These are phyloP conservation scores for Noctilio leporinus DNA, from an alignment of 2,113 vertebrate genomes.

Conservation along the genomic window DNA sequence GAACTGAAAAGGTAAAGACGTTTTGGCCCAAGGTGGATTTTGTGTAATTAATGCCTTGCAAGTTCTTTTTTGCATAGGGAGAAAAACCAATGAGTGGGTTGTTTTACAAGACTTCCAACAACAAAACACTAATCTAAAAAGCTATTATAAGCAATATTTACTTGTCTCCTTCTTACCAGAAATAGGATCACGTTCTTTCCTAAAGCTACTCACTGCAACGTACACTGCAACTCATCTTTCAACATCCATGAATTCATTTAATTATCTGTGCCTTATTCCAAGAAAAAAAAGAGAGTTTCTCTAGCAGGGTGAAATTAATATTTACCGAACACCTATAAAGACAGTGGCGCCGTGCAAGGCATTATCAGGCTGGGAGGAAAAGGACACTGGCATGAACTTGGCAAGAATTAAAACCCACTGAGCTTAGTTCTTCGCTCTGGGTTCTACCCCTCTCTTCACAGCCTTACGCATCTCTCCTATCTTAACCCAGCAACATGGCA, in stretches of 20 bases:
- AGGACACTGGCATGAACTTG: not conserved
- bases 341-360: not conserved
- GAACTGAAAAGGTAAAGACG: not conserved
- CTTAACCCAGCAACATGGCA: not conserved
- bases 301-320: conserved; percentile 19
- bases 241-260: conserved; percentile 4
- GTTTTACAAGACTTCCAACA: conserved; percentile 23
- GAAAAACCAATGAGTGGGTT: not conserved
- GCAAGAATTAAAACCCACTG: not conserved
- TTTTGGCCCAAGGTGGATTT: not conserved
- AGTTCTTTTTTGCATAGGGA: not conserved
- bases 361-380: no score
- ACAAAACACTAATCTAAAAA: conserved; percentile 1
- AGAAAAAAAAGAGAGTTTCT: conserved; percentile 17
- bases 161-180: not conserved
- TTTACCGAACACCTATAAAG: not conserved
- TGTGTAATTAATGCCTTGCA: not conserved
- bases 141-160: not conserved
- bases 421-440: not conserved
- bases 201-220: not conserved
- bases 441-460: not conserved
- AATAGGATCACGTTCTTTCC: not conserved
- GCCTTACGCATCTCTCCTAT: not conserved
- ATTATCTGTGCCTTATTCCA: conserved; percentile 8
- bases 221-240: conserved; percentile 33